phyloP scores from a whole-genome alignment of 2,888 invertebrate genomes.

The Spilosoma lubricipeda region DNA sequence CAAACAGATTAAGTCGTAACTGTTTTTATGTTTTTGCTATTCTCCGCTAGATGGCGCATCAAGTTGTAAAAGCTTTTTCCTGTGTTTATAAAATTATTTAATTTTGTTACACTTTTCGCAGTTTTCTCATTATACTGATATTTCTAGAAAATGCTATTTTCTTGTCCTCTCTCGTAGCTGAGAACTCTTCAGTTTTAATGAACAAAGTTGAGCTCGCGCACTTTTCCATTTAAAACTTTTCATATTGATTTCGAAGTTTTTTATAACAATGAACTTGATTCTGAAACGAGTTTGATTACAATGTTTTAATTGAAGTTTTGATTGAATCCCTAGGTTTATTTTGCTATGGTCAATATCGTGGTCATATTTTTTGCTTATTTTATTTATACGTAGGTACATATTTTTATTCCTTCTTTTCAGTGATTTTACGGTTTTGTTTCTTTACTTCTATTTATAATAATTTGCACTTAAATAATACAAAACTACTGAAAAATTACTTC shows the following conservation, averaged over 20 bases:
- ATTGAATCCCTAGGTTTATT: neutral
- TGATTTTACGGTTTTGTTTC: neutral
- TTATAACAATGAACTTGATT: conserved; percentile 68
- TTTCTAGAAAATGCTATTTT: conserved; percentile 60
- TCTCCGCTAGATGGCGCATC: conserved; percentile 75
- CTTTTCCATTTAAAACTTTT: conserved; percentile 82
- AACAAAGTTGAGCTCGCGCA: conserved; percentile 76
- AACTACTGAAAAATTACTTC: neutral
- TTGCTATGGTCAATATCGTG: neutral
- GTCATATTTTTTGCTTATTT: neutral
- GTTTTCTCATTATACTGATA: conserved; percentile 69
- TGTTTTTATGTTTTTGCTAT: conserved; percentile 58
- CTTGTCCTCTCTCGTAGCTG: conserved; percentile 61
- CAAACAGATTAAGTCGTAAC: neutral
- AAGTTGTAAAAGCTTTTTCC: conserved; percentile 20
- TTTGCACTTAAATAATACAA: neutral
- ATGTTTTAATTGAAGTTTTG: conserved; percentile 19
- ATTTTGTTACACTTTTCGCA: conserved; percentile 55
- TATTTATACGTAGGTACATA: neutral
- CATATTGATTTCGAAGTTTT: conserved; percentile 74
- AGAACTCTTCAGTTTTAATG: conserved; percentile 78
- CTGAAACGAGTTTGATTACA: conserved; percentile 48
- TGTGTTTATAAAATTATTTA: conserved; percentile 46
- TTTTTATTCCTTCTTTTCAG: neutral
- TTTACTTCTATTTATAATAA: neutral